Evolutionary conservation across 2,888 invertebrate species (phyloP), one percentile per base, ranked within the genome.

Genomic region (Pediacus dermestoides): DNA sequence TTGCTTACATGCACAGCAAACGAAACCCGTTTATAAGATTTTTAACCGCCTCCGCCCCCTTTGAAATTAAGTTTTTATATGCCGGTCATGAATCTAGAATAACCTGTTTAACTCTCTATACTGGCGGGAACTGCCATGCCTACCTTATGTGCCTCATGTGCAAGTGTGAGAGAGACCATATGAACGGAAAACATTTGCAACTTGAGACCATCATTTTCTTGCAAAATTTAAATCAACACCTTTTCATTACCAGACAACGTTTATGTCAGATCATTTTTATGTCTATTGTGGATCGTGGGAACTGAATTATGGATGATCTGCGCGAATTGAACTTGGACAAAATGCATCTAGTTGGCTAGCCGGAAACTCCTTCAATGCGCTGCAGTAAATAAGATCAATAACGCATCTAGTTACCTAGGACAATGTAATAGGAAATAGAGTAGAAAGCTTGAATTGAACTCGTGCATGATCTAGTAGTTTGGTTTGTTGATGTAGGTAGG

Each of bases 1-100:
- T 23, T 23, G n/a, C 10, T 14, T 25, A 6, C 8, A 25, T 25
- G 4, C 25, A 6, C 18, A 18, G 8, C 4, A 18, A 8, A 44
- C 40, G 39, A 54, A 57, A 61, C 61, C 51, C 55, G 61, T 60
- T 59, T 55, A 43, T 48, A 50, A 60, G 60, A 59, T 65, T 65
- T 61, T 60, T 61, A 65, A 65, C 66, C 66, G 65, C 67, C 67
- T 66, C 67, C 67, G 66, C 67, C 66, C 66, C 64, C 62, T 63
- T 63, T 56, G 52, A 60, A 61, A 60, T 61, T 59, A 52, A 56
- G 57, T 57, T 63, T 59, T 62, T 58, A 52, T 62, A 52, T 44
- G 38, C 49, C 44, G 55, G 56, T 56, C 60, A 55, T 53, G 49
- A 55, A 62, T 63, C 66, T 63, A 57, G 67, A 60, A 63, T 62